Base-by-base conservation (phyloP, 2,113 vertebrate genomes). In the Mesembrinibis cayennensis region DNA sequence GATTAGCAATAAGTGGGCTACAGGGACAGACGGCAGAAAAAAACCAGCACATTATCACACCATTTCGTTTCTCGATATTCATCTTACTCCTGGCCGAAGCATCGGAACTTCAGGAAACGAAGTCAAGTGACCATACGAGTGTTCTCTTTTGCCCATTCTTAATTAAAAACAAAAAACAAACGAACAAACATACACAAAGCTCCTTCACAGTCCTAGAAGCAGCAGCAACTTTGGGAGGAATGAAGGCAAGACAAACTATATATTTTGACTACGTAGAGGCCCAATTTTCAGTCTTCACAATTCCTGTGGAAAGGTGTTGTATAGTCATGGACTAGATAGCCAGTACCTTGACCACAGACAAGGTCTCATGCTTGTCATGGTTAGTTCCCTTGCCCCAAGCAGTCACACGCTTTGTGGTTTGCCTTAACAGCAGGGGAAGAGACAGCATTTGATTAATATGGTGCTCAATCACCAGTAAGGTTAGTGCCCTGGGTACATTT, bases 391-490 rank as follows among this genome's bases (percentile, higher is more conserved):
- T 50, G 62, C 29, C 81, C 70, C 53, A 66, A 3, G 74, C 42
- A 95, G 84, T 94, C 93, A 96, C 93, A 94, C 2, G 7, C 78
- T 69, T 73, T 44, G 85, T 76, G 93, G 94, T 89, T 82, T 87
- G 97, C 74, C 82, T 87, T 86, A 94, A 95, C 70, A 76, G 50
- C 59, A 81, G 81, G 49, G 45, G 36, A 80, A 72, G 38, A 93
- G 59, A 95, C 80, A 92, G 81, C 56, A 62, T 76, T 90, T 89
- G 92, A 96, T 90, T 94, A 90, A 95, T 71, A 94, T 16, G 40
- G 82, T 84, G 79, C 82, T 94, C 87, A 45, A 89, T 91, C 95
- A 65, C 70, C 89, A 96, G 91, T 25, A 93, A 87, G 69, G 72
- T 88, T 71, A 89, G 45, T n/a, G 61, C 62, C 62, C 71, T 44